phyloP scores from a whole-genome alignment of 2,113 vertebrate species.

The Eonycteris spelaea region DNA sequence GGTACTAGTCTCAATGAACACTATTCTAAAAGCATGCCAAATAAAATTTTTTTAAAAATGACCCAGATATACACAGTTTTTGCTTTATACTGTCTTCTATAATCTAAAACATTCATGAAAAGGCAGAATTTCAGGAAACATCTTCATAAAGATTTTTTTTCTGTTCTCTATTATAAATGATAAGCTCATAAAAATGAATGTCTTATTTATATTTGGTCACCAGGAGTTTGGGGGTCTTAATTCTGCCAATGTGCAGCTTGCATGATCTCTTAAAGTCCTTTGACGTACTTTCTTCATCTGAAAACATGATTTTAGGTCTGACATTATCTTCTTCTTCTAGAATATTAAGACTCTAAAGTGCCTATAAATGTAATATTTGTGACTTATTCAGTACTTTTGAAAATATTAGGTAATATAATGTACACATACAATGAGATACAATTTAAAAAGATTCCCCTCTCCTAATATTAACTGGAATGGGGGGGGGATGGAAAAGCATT shows the following conservation, averaged over 20 bases:
- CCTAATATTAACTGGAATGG: not conserved
- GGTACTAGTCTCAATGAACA: not conserved
- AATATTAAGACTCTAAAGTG: not conserved
- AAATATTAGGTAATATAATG: not conserved
- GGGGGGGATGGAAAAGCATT: not conserved
- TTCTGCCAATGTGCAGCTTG: not conserved
- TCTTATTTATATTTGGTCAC: not conserved
- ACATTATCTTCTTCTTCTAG: not conserved
- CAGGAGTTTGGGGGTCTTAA: not conserved
- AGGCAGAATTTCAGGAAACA: not conserved
- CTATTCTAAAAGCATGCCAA: not conserved
- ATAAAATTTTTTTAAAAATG: not conserved
- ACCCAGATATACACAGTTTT: not conserved
- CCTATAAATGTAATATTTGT: not conserved
- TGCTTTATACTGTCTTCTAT: not conserved
- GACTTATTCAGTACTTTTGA: not conserved
- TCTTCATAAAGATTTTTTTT: not conserved
- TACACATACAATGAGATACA: not conserved
- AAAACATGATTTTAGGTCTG: not conserved
- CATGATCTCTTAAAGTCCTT: not conserved
- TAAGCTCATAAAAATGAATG: not conserved
- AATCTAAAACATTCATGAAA: slow-evolving; percentile 2
- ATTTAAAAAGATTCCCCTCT: not conserved
- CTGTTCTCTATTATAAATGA: not conserved
- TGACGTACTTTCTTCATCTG: not conserved